Evolutionary conservation across 2,113 vertebrate genomes (phyloP), one percentile per base, ranked within the genome.

Genomic region (Lagopus muta): DNA sequence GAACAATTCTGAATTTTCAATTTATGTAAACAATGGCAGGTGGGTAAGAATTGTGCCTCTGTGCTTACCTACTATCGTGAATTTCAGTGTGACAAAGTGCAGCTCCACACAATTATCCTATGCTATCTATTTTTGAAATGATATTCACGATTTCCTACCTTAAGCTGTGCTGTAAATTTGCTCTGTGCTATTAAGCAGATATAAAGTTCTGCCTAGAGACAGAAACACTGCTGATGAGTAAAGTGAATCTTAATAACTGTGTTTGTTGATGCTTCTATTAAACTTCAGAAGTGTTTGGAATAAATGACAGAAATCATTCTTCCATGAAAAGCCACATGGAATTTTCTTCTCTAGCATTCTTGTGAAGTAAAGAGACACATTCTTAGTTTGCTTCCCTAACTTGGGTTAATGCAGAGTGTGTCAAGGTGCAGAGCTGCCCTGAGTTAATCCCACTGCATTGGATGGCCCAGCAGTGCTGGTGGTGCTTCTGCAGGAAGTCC

Each of bases 111-210:
- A 77, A 64, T 93, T 82, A 81, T 61, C 50, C 22, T 34, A 27
- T 71, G 82, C 72, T 86, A 71, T 90, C 72, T 13, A 22, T 83
- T 88, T 79, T 86, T 81, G 80, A 88, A 83, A 90, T 43, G 72
- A 14, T 67, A 34, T 92, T 91, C 65, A 67, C 95, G 93, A 77
- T 83, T 96, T 88, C 76, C 90, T 86, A 93, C 93, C 92, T 93
- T 93, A 92, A 95, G 76, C 86, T 93, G 80, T 77, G 76, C 94
- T 88, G 82, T 81, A 83, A 92, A 86, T 94, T 94, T 95, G 80
- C 82, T 95, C 47, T 90, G 90, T 73, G 12, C 86, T 83, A 76
- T 81, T 95, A 90, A 90, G 70, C 88, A 92, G 90, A 60, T 78
- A 88, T 3, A 86, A 86, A 43, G 86, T 67, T 93, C 73, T 0